Conservation (phyloP, 2,797 vertebrate species). For the Urosaurus nigricauda region DNA sequence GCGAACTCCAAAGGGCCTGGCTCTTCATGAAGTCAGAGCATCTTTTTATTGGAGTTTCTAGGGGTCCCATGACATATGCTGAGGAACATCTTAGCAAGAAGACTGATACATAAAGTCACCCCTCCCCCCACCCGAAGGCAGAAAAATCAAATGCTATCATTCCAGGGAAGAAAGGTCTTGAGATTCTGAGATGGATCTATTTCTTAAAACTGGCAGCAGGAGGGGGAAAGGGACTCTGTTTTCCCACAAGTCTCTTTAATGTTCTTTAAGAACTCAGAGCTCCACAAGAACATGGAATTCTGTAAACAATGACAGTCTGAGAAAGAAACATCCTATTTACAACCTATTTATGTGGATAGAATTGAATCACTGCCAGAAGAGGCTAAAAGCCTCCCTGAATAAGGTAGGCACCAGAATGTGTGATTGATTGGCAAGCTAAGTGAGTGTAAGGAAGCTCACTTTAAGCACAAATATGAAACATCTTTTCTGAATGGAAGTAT, state of each 20-base stretch:
- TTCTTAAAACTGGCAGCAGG: background rate
- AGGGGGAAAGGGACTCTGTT: background rate
- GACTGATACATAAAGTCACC: background rate
- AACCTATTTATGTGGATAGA: background rate
- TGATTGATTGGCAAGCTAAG: background rate
- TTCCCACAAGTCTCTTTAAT: background rate
- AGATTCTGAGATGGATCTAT: background rate
- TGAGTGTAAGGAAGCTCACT: background rate
- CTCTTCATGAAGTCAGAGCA: background rate
- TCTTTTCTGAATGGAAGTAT: background rate
- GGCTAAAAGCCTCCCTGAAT: background rate
- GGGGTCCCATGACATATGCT: background rate
- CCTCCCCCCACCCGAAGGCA: too few relatives aligned
- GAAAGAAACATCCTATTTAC: background rate
- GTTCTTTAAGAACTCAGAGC: background rate
- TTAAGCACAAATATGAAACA: background rate
- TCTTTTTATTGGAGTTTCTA: background rate
- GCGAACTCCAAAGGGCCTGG: background rate
- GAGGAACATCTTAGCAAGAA: background rate
- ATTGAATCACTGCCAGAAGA: constrained; percentile 18
- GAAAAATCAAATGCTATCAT: background rate
- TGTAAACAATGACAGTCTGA: background rate
- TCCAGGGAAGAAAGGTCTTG: background rate
- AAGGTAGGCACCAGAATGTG: background rate
- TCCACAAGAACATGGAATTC: background rate